A percentile compares a stretch with the other conserved stretches of the same genome.
phyloP scores from a whole-genome alignment of 2,888 invertebrate genomes.

The Sthenelais limicola region DNA sequence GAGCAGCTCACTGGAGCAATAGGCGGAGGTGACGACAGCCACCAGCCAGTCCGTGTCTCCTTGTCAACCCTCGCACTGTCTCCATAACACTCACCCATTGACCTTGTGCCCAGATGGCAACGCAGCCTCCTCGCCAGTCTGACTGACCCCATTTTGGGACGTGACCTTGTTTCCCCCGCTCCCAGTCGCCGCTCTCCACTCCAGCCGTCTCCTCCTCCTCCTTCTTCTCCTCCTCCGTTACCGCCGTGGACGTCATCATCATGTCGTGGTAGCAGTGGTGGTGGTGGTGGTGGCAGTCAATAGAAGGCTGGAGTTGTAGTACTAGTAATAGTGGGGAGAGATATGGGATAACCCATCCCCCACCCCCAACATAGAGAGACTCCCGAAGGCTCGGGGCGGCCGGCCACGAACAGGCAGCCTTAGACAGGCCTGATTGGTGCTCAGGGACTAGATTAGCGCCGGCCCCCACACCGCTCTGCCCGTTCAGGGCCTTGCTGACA shows the following conservation, averaged over 20 bases:
- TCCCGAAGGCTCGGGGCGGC: constrained; percentile 21
- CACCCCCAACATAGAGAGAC: too few relatives aligned
- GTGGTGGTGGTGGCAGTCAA: constrained; percentile 35
- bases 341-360: too few relatives aligned
- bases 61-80: constrained; percentile 21
- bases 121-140: constrained; percentile 29
- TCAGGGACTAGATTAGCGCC: constrained; percentile 36
- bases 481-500: constrained; percentile 32
- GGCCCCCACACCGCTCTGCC: neutral
- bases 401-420: constrained; percentile 5
- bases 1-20: too few relatives aligned
- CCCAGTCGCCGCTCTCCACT: too few relatives aligned
- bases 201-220: too few relatives aligned
- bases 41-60: constrained; percentile 13
- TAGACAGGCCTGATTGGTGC: constrained; percentile 30
- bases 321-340: neutral
- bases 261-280: too few relatives aligned
- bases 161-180: constrained; percentile 37
- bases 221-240: too few relatives aligned
- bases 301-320: constrained; percentile 28
- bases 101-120: constrained; percentile 39
- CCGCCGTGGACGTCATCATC: too few relatives aligned
- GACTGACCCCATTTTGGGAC: constrained; percentile 39
- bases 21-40: constrained; percentile 29
- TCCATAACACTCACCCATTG: constrained; percentile 33